Evolutionary conservation across 1,140 invertebrate species (phyloP).

Genomic region (Drosophila seguyi): DNA sequence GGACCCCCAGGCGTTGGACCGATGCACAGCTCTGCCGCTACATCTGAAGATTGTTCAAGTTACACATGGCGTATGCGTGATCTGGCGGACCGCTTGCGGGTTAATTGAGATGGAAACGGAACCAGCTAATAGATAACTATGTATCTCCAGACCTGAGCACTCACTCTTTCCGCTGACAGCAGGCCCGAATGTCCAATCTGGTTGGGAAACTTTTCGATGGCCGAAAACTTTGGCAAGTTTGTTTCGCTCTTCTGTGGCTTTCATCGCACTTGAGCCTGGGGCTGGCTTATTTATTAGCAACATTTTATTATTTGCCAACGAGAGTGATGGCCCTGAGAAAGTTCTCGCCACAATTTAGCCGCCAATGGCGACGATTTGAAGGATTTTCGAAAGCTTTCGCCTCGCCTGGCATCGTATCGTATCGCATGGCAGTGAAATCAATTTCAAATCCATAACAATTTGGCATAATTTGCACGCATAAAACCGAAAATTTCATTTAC

Average conservation of each 20-base stretch:
- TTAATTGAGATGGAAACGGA: slow-evolving; percentile 44
- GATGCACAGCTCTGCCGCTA: slow-evolving; percentile 9
- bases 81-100: slow-evolving; percentile 13
- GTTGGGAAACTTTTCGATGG: slow-evolving; percentile 57
- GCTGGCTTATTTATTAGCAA: slow-evolving; percentile 77
- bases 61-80: slow-evolving; percentile 41
- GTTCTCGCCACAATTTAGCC: slow-evolving; percentile 19
- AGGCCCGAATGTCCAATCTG: slow-evolving; percentile 56
- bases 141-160: slow-evolving; percentile 17
- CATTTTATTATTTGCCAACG: slow-evolving; percentile 72
- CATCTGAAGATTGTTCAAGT: slow-evolving; percentile 24
- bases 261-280: slow-evolving; percentile 14
- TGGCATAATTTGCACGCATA: slow-evolving; percentile 52
- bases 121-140: slow-evolving; percentile 32
- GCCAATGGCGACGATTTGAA: slow-evolving; percentile 39
- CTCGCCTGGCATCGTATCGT: background rate
- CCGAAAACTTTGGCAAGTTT: slow-evolving; percentile 61
- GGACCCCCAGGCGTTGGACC: slow-evolving; percentile 31
- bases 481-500: slow-evolving; percentile 70
- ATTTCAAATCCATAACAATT: slow-evolving; percentile 68
- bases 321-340: slow-evolving; percentile 44
- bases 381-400: slow-evolving; percentile 1
- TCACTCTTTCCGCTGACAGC: slow-evolving; percentile 26
- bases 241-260: slow-evolving; percentile 36
- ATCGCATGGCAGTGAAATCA: slow-evolving; percentile 40